A percentile compares a stretch with the other conserved stretches of the same genome.
phyloP scores from a whole-genome alignment of 2,888 invertebrate genomes.

The Drosophila anomelani region DNA sequence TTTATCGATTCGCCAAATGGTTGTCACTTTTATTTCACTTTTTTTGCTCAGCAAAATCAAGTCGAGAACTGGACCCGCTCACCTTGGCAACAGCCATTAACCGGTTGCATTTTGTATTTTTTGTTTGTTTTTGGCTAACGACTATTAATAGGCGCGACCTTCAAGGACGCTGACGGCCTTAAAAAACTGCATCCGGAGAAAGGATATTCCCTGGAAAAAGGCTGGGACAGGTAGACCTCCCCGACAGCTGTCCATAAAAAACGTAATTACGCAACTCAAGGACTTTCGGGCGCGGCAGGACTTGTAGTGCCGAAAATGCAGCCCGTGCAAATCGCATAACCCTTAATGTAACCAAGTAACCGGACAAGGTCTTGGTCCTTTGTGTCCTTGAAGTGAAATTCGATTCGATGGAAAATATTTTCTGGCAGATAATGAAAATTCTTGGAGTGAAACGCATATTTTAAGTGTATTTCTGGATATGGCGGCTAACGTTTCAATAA shows the following conservation, averaged over 20 bases:
- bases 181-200: slow-evolving; percentile 49
- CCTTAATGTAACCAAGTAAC: slow-evolving; percentile 51
- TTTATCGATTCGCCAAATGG: slow-evolving; percentile 51
- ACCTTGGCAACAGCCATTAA: slow-evolving; percentile 52
- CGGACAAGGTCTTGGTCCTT: background rate
- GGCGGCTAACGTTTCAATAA: too few species aligned
- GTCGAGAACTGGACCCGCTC: slow-evolving; percentile 44
- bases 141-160: slow-evolving; percentile 27
- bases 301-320: slow-evolving; percentile 48
- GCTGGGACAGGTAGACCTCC: slow-evolving; percentile 59
- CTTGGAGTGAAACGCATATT: background rate
- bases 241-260: slow-evolving; percentile 62
- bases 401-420: background rate
- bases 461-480: too few species aligned
- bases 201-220: slow-evolving; percentile 61
- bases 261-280: slow-evolving; percentile 68
- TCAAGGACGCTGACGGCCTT: slow-evolving; percentile 54
- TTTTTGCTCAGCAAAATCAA: slow-evolving; percentile 4
- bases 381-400: slow-evolving; percentile 35
- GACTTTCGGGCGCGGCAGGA: slow-evolving; percentile 55
- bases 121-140: slow-evolving; percentile 21
- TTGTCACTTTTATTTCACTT: slow-evolving; percentile 15
- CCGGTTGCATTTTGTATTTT: slow-evolving; percentile 36
- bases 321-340: slow-evolving; percentile 59
- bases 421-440: too few species aligned